A percentile compares a stretch with the other conserved stretches of the same genome.
Conservation (phyloP, 2,113 vertebrate species). For the Carlito syrichta region DNA sequence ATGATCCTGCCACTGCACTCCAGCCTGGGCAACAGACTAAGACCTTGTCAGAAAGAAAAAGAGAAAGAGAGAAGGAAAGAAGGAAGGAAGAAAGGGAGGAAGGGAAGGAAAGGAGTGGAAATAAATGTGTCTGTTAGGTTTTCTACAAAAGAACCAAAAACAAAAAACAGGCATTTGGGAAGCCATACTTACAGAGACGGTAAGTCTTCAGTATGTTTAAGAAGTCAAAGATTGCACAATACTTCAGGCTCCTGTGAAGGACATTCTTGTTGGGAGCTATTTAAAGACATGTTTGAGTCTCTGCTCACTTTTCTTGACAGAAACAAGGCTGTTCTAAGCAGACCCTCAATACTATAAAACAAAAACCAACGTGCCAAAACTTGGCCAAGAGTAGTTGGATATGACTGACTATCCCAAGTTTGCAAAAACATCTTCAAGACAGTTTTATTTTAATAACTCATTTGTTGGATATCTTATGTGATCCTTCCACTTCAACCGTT, state of each 20-base stretch:
- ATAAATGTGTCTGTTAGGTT: accelerated
- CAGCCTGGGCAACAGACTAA: no score
- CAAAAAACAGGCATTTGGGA: neutral
- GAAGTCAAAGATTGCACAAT: neutral
- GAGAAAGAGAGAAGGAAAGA: no score
- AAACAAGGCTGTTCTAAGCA: neutral
- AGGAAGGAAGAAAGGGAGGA: no score
- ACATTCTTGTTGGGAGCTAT: neutral
- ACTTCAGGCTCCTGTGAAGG: neutral
- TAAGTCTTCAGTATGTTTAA: neutral
- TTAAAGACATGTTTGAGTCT: neutral
- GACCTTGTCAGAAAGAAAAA: no score
- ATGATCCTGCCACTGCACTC: no score
- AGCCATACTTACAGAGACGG: neutral
- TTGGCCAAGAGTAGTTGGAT: no score
- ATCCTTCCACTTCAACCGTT: neutral
- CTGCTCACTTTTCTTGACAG: neutral
- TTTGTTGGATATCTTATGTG: neutral
- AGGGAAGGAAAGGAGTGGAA: no score
- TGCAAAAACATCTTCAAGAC: neutral
- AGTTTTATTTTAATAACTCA: neutral
- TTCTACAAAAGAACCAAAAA: neutral
- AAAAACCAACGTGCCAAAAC: neutral
- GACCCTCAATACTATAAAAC: neutral
- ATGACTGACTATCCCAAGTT: neutral